phyloP scores from a whole-genome alignment of 1,140 invertebrate genomes.

The Apis laboriosa region DNA sequence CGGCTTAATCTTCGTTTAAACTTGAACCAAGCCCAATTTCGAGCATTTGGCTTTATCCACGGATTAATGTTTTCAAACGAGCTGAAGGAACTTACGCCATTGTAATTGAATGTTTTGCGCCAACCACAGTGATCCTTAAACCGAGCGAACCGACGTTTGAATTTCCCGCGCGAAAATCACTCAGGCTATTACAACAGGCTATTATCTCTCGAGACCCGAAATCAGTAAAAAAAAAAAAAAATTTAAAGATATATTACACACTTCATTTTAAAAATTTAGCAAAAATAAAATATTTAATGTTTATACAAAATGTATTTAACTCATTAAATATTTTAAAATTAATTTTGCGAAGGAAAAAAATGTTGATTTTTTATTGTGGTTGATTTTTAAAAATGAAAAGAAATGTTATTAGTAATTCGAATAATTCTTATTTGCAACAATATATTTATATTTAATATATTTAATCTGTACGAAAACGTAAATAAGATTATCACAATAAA shows the following conservation, averaged over 20 bases:
- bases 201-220: background rate
- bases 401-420: too few relatives aligned
- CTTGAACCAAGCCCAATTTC: slow-evolving; percentile 58
- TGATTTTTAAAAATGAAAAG: too few relatives aligned
- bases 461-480: background rate
- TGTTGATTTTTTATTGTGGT: too few relatives aligned
- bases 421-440: too few relatives aligned
- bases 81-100: slow-evolving; percentile 54
- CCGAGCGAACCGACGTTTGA: background rate
- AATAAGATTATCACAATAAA: background rate
- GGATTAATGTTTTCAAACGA: slow-evolving; percentile 63
- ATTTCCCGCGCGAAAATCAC: background rate
- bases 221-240: too few relatives aligned
- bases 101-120: slow-evolving; percentile 65
- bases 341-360: too few relatives aligned
- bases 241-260: background rate
- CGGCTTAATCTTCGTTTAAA: slow-evolving; percentile 63
- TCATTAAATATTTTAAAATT: too few relatives aligned
- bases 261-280: background rate
- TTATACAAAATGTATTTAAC: too few relatives aligned
- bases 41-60: slow-evolving; percentile 48
- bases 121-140: slow-evolving; percentile 27
- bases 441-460: too few relatives aligned
- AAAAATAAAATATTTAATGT: too few relatives aligned
- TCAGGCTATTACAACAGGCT: background rate